Evolutionary conservation across 2,888 invertebrate genomes (phyloP).

Genomic region (Nezara viridula): DNA sequence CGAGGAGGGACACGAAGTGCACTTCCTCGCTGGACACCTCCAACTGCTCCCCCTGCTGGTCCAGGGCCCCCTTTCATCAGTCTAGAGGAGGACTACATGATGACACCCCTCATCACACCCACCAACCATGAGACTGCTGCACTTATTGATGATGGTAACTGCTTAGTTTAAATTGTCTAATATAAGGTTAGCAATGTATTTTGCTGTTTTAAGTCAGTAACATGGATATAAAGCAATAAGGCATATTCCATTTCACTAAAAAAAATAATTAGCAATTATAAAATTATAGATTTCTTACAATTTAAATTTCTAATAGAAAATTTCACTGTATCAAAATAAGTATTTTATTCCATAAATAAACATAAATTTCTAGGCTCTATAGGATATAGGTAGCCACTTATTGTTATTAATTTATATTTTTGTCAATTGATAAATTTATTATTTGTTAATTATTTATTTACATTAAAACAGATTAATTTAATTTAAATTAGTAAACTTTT

Average conservation of each 20-base stretch:
- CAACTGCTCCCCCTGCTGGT: conserved; percentile 77
- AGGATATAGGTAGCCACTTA: background rate
- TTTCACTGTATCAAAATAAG: background rate
- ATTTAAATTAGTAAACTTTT: background rate
- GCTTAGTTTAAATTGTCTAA: conserved; percentile 64
- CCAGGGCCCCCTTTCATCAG: conserved; percentile 84
- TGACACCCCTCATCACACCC: conserved; percentile 80
- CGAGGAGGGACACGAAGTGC: conserved; percentile 78
- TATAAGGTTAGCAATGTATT: background rate
- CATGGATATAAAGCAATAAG: background rate
- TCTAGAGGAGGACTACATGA: conserved; percentile 94
- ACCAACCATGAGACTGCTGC: conserved; percentile 73
- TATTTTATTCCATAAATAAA: background rate
- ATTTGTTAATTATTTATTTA: background rate
- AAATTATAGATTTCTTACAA: background rate
- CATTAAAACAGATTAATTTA: background rate
- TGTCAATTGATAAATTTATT: background rate
- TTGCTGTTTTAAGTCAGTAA: background rate
- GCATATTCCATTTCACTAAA: background rate
- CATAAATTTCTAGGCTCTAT: background rate
- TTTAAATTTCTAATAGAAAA: background rate
- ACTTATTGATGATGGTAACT: conserved; percentile 83
- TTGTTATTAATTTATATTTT: background rate
- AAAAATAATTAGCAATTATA: background rate
- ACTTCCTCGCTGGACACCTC: conserved; percentile 67